phyloP scores from a whole-genome alignment of 1,140 invertebrate genomes.

The Sweltsa coloradensis region DNA sequence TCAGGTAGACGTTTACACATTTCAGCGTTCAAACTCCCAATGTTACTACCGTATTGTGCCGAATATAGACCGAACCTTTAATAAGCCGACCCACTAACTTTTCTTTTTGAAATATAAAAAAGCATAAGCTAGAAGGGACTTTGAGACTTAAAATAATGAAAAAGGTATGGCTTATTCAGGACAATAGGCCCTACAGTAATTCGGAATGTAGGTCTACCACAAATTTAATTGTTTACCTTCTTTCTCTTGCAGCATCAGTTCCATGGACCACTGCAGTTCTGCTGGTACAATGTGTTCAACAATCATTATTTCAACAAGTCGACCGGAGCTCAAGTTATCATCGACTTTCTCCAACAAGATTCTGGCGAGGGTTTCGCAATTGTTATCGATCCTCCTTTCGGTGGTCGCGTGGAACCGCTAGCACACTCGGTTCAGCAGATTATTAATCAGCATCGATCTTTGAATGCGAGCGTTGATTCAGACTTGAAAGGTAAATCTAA shows the following conservation, averaged over 20 bases:
- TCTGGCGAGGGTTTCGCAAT: constrained; percentile 44
- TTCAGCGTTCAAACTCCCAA: too few relatives aligned
- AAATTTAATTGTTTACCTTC: not conserved
- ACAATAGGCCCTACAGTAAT: too few relatives aligned
- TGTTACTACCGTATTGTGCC: too few relatives aligned
- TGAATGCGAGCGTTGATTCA: constrained; percentile 26
- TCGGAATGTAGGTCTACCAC: too few relatives aligned
- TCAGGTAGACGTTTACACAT: too few relatives aligned
- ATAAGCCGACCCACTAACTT: too few relatives aligned
- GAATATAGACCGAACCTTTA: too few relatives aligned
- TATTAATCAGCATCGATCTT: constrained; percentile 36
- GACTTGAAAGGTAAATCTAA: constrained; percentile 6
- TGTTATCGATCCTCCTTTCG: constrained; percentile 84
- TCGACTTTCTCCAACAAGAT: constrained; percentile 43
- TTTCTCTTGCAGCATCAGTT: constrained; percentile 45
- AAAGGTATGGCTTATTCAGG: too few relatives aligned
- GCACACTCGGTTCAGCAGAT: constrained; percentile 52
- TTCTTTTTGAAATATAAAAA: too few relatives aligned
- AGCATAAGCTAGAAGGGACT: too few relatives aligned
- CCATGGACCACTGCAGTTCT: constrained; percentile 50
- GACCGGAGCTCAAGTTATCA: constrained; percentile 36
- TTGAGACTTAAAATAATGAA: too few relatives aligned
- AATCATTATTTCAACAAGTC: constrained; percentile 65
- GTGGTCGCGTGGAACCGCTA: constrained; percentile 68
- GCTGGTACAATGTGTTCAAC: constrained; percentile 83